Evolutionary conservation across 2,113 vertebrate species (phyloP), one percentile per base, ranked within the genome.

Genomic region (Protobothrops mucrosquamatus): DNA sequence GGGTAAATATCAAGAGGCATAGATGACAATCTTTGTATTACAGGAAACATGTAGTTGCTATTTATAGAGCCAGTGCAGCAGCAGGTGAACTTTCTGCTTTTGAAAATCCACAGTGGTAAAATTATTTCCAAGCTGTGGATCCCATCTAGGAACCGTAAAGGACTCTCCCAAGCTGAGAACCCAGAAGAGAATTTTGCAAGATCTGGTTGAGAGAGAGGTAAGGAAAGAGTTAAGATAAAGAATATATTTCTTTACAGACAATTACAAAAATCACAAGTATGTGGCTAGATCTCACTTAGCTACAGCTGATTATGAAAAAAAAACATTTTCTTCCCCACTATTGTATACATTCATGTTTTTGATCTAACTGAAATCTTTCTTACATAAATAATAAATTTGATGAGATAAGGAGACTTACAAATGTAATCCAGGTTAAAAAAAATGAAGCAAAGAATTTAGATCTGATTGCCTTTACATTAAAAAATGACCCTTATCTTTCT

Each of bases 71-170:
- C 6, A 7, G 64, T 48, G 20, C 51, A n/a, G 8, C 9, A 23
- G 9, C 69, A 91, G 85, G 92, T 94, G 86, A 56, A 0, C 24
- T 11, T 61, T 93, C 87, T 15, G 69, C 26, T 92, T 64, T 85
- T n/a, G 54, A 89, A 39, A 0, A 34, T 24, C 43, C 39, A 0
- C 0, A 46, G 11, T 34, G 88, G 91, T 48, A 61, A 9, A 55
- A 54, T 91, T 20, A 54, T 22, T 20, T 81, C 56, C 52, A 81
- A 91, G 59, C 94, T 91, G 89, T 88, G 94, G 92, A 92, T 87
- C 92, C 92, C 56, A 34, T 91, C 93, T 87, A 51, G 48, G 64
- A 90, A 87, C 74, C 15, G 2, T 18, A 12, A 23, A 29, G 74
- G 7, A 90, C 5, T 34, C 26, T 90, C 54, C 43, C 11, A 52